Evolutionary conservation across 1,140 invertebrate species (phyloP), one percentile per base, ranked within the genome.

Genomic region (Heliconius hermathena): DNA sequence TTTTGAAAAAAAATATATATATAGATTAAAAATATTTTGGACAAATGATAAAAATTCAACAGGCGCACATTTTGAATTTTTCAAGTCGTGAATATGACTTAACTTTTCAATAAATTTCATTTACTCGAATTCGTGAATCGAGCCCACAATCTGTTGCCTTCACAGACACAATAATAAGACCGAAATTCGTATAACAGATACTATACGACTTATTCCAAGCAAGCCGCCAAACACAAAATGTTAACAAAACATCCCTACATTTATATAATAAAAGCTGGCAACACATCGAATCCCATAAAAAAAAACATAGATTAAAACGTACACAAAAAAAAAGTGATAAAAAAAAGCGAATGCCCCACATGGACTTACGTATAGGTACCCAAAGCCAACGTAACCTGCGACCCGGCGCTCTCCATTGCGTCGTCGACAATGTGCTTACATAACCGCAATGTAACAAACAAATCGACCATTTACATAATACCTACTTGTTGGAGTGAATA

Each of bases 401-500:
- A 92, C 90, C 90, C 85, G 81, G 83, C 86, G 84, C 79, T 90
- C 89, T 89, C 88, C 84, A 86, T 87, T 86, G 88, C 87, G 85
- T 85, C 84, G 85, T 84, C 86, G 84, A 91, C 89, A 90, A 90
- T 88, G 83, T 87, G 76, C 81, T 92, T 92, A 90, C 79, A 86
- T 91, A 92, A 92, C 81, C 78, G 82, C 84, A 89, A 87, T 90
- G 89, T 91, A 89, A 89, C 89, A 89, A 90, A 91, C 89, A 91
- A 92, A 91, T 86, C 87, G 86, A 79, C 87, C 87, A 89, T 91
- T 92, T 92, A 91, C 89, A 89, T 92, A 92, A 92, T 90, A 89
- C 41, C 41, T 46, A 46, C 85, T 88, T 87, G 89, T 88, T 83
- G 84, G 87, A 82, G 82, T 89, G 86, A 89, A 90, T 88, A 89